Percentiles rank a stretch among this genome's conserved stretches.
Evolutionary conservation across 2,113 vertebrate species (phyloP).

Genomic region (Lipophrys pholis): DNA sequence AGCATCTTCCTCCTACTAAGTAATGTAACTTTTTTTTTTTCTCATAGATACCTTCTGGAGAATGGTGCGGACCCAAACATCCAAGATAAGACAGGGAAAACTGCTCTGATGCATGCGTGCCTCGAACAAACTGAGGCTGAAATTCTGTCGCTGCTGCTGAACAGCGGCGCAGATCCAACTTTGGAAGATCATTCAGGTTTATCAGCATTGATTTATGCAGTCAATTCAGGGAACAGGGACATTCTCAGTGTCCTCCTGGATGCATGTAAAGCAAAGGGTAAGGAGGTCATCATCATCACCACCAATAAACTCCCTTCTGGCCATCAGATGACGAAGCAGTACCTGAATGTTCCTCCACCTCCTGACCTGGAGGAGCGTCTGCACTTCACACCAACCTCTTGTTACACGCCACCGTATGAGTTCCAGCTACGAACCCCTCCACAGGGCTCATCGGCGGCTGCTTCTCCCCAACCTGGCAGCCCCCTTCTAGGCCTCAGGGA

Average conservation of each 20-base stretch:
- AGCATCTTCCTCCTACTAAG: too few relatives aligned
- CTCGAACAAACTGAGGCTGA: slow-evolving; percentile 86
- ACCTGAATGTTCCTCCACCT: slow-evolving; percentile 87
- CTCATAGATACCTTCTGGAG: slow-evolving; percentile 88
- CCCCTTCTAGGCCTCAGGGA: slow-evolving; percentile 78
- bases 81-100: slow-evolving; percentile 93
- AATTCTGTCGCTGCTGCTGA: slow-evolving; percentile 87
- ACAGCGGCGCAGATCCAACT: slow-evolving; percentile 88
- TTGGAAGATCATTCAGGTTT: slow-evolving; percentile 89
- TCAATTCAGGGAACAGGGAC: slow-evolving; percentile 88
- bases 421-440: slow-evolving; percentile 77
- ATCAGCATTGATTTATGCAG: slow-evolving; percentile 90
- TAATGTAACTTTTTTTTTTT: too few relatives aligned
- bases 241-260: slow-evolving; percentile 87
- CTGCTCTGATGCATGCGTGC: slow-evolving; percentile 92
- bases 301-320: slow-evolving; percentile 85
- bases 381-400: slow-evolving; percentile 63
- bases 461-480: slow-evolving; percentile 71
- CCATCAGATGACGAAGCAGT: slow-evolving; percentile 88
- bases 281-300: slow-evolving; percentile 95
- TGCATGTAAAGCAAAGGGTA: slow-evolving; percentile 89
- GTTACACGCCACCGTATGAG: slow-evolving; percentile 82
- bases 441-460: slow-evolving; percentile 53
- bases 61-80: slow-evolving; percentile 94
- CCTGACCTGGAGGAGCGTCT: slow-evolving; percentile 79